Evolutionary conservation across 2,797 vertebrate species (phyloP).

Genomic region (Pampus argenteus): DNA sequence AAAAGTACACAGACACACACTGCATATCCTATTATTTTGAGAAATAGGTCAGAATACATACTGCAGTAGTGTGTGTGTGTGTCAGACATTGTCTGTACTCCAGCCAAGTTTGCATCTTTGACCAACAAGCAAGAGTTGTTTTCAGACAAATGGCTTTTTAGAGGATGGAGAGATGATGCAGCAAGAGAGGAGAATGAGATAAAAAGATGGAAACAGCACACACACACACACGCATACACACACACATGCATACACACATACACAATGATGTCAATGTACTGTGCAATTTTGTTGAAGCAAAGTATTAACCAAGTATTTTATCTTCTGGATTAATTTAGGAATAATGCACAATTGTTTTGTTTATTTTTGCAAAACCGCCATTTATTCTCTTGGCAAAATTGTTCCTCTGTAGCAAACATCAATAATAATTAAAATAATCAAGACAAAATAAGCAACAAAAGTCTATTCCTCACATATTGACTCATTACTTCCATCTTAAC

Average conservation of each 20-base stretch:
- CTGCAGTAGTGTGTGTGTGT: conserved; percentile 24
- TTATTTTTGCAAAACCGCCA: background rate
- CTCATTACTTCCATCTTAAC: conserved; percentile 47
- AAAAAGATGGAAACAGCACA: background rate
- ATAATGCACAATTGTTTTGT: background rate
- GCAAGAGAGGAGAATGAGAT: background rate
- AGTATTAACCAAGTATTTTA: background rate
- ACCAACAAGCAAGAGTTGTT: conserved; percentile 37
- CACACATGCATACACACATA: no score
- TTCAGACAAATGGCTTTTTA: background rate
- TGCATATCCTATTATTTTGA: conserved; percentile 63
- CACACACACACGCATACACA: background rate
- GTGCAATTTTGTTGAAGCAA: background rate
- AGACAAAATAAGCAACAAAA: background rate
- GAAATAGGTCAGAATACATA: conserved; percentile 56
- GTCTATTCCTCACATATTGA: conserved; percentile 32
- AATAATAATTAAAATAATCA: background rate
- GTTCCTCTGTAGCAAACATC: background rate
- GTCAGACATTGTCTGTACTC: conserved; percentile 23
- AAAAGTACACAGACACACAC: conserved; percentile 44
- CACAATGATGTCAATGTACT: background rate
- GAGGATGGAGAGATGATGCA: background rate
- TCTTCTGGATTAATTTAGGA: background rate
- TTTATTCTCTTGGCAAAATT: background rate
- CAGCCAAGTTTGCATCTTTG: conserved; percentile 38